These are phyloP conservation scores for Poeciliopsis retropinna DNA, from an alignment of 2,113 vertebrate species.

Conservation along the genomic window DNA sequence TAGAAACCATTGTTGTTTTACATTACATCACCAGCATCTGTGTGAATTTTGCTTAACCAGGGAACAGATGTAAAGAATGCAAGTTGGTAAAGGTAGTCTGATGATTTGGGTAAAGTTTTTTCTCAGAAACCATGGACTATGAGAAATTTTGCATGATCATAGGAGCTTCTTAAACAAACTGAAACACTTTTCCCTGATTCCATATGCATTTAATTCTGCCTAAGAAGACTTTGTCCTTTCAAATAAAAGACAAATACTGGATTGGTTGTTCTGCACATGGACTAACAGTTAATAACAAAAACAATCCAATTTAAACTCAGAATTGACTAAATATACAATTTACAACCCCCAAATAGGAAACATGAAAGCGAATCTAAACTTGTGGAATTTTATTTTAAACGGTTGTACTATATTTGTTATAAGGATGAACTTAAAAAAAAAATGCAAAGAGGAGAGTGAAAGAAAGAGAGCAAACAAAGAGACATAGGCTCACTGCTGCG, in stretches of 20 bases:
- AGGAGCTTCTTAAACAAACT: not conserved
- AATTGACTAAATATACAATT: not conserved
- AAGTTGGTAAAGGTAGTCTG: not conserved
- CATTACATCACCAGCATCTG: not conserved
- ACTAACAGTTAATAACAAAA: not conserved
- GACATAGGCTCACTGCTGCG: conserved; percentile 29
- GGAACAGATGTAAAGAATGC: not conserved
- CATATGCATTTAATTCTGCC: not conserved
- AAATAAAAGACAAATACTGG: not conserved
- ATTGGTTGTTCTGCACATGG: not conserved
- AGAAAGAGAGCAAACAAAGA: conserved; percentile 13
- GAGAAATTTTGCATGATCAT: too few relatives aligned
- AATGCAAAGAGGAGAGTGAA: conserved; percentile 13
- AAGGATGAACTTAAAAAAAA: not conserved
- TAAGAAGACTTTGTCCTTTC: not conserved
- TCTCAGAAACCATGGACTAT: not conserved
- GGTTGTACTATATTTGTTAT: not conserved
- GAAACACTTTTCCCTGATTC: too few relatives aligned
- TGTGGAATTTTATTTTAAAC: conserved; percentile 12
- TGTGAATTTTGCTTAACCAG: not conserved
- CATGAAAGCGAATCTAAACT: not conserved
- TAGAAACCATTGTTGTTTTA: not conserved
- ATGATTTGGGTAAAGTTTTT: not conserved
- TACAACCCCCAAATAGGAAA: not conserved
- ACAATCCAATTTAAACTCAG: not conserved